Conservation (phyloP, 2,888 invertebrate species). For the Xanthia icteritia region DNA sequence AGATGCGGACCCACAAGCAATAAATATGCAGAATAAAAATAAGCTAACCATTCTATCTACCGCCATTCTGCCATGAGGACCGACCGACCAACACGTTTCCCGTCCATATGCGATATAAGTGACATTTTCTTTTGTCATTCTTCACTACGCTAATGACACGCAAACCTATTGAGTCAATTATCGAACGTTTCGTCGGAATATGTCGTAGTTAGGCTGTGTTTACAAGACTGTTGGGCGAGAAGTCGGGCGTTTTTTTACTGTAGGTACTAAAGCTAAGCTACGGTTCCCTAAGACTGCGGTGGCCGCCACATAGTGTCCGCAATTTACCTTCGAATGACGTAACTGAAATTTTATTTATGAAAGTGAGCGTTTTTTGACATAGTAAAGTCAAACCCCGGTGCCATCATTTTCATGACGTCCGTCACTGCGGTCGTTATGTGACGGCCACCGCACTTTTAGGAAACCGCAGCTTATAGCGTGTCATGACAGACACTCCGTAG, state of each 20-base stretch:
- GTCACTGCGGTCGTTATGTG: not conserved
- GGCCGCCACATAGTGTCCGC: not conserved
- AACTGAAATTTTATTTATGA: not conserved
- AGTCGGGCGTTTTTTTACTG: not conserved
- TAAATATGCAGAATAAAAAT: slow-evolving; percentile 14
- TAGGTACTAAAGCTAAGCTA: not conserved
- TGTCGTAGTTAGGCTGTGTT: slow-evolving; percentile 31
- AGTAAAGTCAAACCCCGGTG: too few species aligned
- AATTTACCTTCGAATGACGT: not conserved
- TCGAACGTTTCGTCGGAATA: slow-evolving; percentile 50
- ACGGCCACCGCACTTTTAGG: not conserved
- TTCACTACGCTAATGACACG: slow-evolving; percentile 56
- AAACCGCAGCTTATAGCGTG: not conserved
- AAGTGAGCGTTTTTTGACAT: not conserved
- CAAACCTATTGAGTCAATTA: slow-evolving; percentile 49
- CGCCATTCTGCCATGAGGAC: slow-evolving; percentile 2
- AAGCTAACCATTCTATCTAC: slow-evolving; percentile 13
- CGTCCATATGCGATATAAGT: slow-evolving; percentile 20
- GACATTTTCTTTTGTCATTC: slow-evolving; percentile 45
- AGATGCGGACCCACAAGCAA: not conserved
- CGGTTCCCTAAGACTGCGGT: not conserved
- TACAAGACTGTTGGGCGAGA: not conserved
- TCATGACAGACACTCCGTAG: not conserved
- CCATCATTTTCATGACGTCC: not conserved
- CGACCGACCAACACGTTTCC: slow-evolving; percentile 3